These are phyloP conservation scores for Trachelus troglodyta DNA, from an alignment of 2,888 invertebrate species.

Conservation along the genomic window DNA sequence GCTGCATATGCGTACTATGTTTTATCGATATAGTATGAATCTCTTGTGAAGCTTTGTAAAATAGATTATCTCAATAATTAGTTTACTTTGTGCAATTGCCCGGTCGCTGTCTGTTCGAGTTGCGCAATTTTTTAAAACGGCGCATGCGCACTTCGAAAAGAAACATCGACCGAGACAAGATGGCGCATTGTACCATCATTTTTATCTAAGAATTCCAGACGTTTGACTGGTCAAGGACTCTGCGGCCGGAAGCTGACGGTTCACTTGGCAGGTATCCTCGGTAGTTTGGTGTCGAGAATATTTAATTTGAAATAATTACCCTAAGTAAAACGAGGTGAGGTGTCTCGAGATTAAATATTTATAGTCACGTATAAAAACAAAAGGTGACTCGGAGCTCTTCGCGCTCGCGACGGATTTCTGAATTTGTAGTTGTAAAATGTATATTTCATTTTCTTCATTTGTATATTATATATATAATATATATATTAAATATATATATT, in stretches of 20 bases:
- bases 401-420: conserved; percentile 4
- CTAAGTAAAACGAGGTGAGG: background rate
- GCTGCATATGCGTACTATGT: background rate
- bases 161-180: background rate
- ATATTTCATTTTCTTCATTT: background rate
- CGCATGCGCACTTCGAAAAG: background rate
- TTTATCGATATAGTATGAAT: background rate
- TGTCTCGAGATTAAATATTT: background rate
- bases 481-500: conserved; percentile 1
- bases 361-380: background rate
- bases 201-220: background rate
- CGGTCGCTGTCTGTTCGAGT: background rate
- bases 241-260: background rate
- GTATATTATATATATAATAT: background rate
- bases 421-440: background rate
- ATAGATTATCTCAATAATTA: background rate
- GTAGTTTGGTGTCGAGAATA: background rate
- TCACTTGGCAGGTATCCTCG: background rate
- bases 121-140: background rate
- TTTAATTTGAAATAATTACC: background rate
- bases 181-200: background rate
- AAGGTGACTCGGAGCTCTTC: background rate
- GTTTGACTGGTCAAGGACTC: background rate
- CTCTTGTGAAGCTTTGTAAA: background rate
- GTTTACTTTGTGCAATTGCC: background rate